Evolutionary conservation across 2,113 vertebrate genomes (phyloP), one percentile per base, ranked within the genome.

Genomic region (Bubo blakistoni): DNA sequence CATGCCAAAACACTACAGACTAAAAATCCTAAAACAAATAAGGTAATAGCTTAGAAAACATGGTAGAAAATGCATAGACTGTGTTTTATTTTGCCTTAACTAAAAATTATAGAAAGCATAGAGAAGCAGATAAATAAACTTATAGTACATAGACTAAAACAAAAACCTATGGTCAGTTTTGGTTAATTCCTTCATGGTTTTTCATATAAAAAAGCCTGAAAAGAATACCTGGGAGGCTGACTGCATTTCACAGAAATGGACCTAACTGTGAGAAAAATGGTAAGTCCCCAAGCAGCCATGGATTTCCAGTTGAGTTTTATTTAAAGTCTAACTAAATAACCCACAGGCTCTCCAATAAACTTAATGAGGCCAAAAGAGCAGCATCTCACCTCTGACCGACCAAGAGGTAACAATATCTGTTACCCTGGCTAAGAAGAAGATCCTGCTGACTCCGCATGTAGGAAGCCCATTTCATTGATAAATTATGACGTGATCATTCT

Each of bases 291-390:
- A 76, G 65, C 92, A 91, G 72, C 72, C 44, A 95, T 88, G 86
- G 29, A 70, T 94, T 94, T 95, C 58, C 86, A 82, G 46, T 24
- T 66, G 66, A 87, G 81, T 72, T 94, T 92, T 87, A 95, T 85
- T 96, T 86, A 96, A 94, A 92, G 70, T 91, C 52, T 58, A 78
- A 61, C 80, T 93, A 87, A 96, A 97, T 87, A 95, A 94, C 81
- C 78, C 66, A 40, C 66, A 70, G 66, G 89, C 66, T 90, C 66
- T 80, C 78, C 0, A 0, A 87, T 87, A 88, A 90, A 49, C 66
- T 96, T 90, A 95, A 81, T 62, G 89, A 96, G 81, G 81, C 89
- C 97, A 92, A 94, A 94, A 79, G 90, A 96, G 92, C 86, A 94
- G 90, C 46, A 70, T 81, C 89, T 91, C 73, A 94, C 96, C 94